phyloP scores from a whole-genome alignment of 1,140 invertebrate species.

The Leptopilina clavipes region DNA sequence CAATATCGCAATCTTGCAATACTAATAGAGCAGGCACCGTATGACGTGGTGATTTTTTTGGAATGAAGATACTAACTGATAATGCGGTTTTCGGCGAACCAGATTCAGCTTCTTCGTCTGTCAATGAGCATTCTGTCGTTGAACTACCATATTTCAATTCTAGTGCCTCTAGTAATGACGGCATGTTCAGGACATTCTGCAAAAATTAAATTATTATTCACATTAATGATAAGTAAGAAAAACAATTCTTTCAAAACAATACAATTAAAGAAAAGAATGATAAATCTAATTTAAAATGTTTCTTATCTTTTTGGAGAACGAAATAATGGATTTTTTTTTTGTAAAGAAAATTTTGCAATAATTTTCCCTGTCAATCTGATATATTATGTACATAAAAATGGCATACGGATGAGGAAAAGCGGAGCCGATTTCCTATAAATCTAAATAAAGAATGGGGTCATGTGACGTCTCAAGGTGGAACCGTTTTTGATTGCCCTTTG shows the following conservation, averaged over 20 bases:
- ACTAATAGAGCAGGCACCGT: constrained; percentile 89
- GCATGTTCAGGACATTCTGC: constrained; percentile 79
- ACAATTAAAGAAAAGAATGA: no score
- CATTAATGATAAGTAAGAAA: neutral
- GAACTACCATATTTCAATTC: constrained; percentile 87
- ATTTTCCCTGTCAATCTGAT: neutral
- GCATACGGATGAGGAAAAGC: constrained; percentile 12
- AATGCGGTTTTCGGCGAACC: constrained; percentile 77
- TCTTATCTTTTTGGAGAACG: no score
- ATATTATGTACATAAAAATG: neutral
- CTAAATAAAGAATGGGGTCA: constrained; percentile 16
- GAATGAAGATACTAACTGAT: constrained; percentile 87
- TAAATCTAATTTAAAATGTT: no score
- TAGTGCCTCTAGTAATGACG: constrained; percentile 88
- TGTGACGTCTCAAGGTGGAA: neutral
- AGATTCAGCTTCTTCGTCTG: constrained; percentile 73
- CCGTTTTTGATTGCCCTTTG: neutral
- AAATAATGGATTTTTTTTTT: neutral
- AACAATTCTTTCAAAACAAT: no score
- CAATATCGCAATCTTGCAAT: constrained; percentile 91
- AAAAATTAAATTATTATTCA: constrained; percentile 37
- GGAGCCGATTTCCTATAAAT: constrained; percentile 10
- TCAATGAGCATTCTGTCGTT: constrained; percentile 74
- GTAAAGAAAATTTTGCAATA: neutral
- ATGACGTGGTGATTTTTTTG: constrained; percentile 84